phyloP scores from a whole-genome alignment of 2,888 invertebrate genomes.

The Clistopyga incitator region DNA sequence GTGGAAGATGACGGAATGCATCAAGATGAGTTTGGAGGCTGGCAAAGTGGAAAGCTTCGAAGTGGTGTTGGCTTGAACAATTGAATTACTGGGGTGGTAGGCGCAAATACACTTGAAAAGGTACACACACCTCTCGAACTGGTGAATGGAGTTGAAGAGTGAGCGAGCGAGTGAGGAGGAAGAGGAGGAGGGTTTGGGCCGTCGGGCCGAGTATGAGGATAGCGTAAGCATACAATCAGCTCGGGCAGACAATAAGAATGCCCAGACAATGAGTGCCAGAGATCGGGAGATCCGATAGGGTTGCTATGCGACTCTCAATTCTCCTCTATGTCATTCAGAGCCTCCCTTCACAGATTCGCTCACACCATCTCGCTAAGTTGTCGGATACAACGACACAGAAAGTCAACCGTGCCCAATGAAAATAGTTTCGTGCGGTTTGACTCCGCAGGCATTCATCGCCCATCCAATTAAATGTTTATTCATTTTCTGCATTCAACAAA shows the following conservation, averaged over 20 bases:
- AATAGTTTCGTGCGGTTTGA: constrained; percentile 50
- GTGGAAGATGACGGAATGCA: constrained; percentile 35
- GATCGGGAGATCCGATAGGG: constrained; percentile 66
- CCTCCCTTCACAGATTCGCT: constrained; percentile 26
- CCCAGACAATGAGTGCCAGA: constrained; percentile 68
- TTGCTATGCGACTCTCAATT: constrained; percentile 64
- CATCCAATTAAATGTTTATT: constrained; percentile 52
- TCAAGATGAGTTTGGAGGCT: background rate
- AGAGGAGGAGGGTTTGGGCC: background rate
- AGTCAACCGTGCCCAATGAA: constrained; percentile 48
- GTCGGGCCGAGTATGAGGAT: constrained; percentile 28
- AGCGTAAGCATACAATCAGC: constrained; percentile 65
- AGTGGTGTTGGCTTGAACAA: constrained; percentile 56
- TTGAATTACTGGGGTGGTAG: constrained; percentile 63
- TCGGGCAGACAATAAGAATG: constrained; percentile 65
- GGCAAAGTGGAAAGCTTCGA: constrained; percentile 56
- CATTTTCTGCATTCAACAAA: constrained; percentile 1
- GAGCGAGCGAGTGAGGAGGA: constrained; percentile 23
- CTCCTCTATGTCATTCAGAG: constrained; percentile 37
- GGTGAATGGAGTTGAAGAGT: constrained; percentile 65
- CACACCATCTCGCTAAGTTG: constrained; percentile 32
- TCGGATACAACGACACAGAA: constrained; percentile 37
- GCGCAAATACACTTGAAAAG: constrained; percentile 65
- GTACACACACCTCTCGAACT: constrained; percentile 65
- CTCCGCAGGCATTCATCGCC: constrained; percentile 9